Evolutionary conservation across 2,797 vertebrate genomes (phyloP).

Genomic region (Eulemur rubriventer): DNA sequence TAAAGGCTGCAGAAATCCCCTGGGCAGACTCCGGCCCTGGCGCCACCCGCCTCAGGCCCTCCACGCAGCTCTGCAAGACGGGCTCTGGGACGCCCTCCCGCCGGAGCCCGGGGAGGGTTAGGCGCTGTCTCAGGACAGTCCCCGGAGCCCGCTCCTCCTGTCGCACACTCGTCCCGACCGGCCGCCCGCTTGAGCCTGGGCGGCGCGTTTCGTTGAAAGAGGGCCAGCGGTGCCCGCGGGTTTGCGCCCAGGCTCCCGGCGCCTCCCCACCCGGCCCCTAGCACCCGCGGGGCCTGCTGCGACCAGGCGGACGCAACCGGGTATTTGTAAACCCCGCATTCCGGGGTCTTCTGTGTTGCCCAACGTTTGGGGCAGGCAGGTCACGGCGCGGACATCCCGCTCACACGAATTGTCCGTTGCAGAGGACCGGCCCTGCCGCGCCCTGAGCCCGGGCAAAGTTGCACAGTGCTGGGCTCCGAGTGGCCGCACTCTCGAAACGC

Average conservation of each 20-base stretch:
- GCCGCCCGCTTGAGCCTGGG: not conserved
- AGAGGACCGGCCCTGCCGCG: not conserved
- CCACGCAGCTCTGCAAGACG: accelerated
- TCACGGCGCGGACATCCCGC: not conserved
- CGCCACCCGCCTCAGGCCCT: not conserved
- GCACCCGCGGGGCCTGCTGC: accelerated
- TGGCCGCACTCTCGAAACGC: not conserved
- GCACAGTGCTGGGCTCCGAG: not conserved
- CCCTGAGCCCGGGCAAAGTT: not conserved
- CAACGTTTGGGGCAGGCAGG: not conserved
- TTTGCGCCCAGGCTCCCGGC: not conserved
- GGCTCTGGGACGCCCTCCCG: not conserved
- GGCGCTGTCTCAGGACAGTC: too few species aligned
- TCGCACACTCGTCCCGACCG: accelerated
- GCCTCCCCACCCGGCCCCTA: not conserved
- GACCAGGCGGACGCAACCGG: accelerated
- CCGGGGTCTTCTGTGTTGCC: not conserved
- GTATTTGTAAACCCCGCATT: not conserved
- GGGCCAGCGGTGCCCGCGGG: not conserved
- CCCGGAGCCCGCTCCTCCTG: not conserved
- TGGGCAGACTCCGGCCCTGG: not conserved
- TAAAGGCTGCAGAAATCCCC: not conserved
- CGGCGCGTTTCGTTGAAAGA: constrained; percentile 51
- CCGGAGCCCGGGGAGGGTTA: not conserved
- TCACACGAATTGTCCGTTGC: not conserved